Percentiles rank a stretch among this genome's conserved stretches.
phyloP scores from a whole-genome alignment of 1,140 invertebrate species.

The Brachionus koreanus region DNA sequence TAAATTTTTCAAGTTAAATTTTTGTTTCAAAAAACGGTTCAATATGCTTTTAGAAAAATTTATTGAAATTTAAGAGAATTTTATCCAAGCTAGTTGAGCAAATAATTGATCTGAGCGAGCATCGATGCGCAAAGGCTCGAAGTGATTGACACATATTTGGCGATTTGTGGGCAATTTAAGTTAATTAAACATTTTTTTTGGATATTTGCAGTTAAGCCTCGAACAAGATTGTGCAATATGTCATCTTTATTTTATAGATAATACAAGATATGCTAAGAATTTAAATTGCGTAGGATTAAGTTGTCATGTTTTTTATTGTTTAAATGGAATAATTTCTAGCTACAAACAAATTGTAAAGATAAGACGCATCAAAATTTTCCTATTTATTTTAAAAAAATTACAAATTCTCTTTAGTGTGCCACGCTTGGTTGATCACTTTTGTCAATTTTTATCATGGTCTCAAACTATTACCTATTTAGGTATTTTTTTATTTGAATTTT shows the following conservation, averaged over 20 bases:
- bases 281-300: neutral
- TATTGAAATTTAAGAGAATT: too few species aligned
- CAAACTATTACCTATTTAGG: conserved; percentile 40
- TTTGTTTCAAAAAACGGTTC: too few species aligned
- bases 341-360: neutral
- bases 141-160: neutral
- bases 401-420: neutral
- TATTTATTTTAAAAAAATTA: neutral
- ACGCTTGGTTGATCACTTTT: neutral
- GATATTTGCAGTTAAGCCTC: neutral
- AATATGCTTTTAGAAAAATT: too few species aligned
- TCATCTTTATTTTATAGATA: neutral
- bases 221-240: neutral
- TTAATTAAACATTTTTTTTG: neutral
- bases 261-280: neutral
- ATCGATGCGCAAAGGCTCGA: neutral
- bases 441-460: conserved; percentile 26
- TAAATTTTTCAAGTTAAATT: too few species aligned
- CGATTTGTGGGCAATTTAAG: neutral
- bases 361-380: neutral
- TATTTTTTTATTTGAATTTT: conserved; percentile 1
- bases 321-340: neutral
- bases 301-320: neutral
- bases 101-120: neutral
- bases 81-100: too few species aligned